Evolutionary conservation across 2,797 vertebrate species (phyloP).

Genomic region (Hylomyscus alleni): DNA sequence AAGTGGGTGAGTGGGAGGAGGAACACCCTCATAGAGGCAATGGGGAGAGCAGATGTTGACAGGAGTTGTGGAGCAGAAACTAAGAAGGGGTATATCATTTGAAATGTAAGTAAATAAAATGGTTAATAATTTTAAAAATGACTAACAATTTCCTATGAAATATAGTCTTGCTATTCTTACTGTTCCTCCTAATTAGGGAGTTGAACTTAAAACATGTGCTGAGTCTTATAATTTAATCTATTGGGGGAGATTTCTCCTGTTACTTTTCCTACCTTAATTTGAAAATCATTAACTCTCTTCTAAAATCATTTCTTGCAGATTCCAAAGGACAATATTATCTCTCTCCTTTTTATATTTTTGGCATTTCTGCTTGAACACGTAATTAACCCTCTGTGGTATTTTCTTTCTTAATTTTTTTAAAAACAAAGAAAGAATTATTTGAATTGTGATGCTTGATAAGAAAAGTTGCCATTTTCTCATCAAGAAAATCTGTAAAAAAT

Average conservation of each 20-base stretch:
- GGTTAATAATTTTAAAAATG: too few relatives aligned
- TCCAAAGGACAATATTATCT: not conserved
- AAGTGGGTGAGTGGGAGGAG: too few relatives aligned
- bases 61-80: too few relatives aligned
- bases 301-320: not conserved
- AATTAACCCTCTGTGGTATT: not conserved
- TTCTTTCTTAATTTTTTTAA: not conserved
- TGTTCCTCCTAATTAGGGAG: not conserved
- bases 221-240: not conserved
- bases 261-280: not conserved
- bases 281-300: not conserved
- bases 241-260: not conserved
- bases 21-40: too few relatives aligned
- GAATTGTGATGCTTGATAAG: slow-evolving; percentile 4
- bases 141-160: not conserved
- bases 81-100: too few relatives aligned
- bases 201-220: not conserved
- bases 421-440: not conserved
- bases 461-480: slow-evolving; percentile 38
- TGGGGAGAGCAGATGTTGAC: too few relatives aligned
- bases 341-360: not conserved
- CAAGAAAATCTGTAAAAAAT: not conserved
- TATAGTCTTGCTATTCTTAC: not conserved
- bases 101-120: too few relatives aligned
- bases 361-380: not conserved